Base-by-base conservation (phyloP, 2,888 invertebrate genomes). In the Torymus tubicola region DNA sequence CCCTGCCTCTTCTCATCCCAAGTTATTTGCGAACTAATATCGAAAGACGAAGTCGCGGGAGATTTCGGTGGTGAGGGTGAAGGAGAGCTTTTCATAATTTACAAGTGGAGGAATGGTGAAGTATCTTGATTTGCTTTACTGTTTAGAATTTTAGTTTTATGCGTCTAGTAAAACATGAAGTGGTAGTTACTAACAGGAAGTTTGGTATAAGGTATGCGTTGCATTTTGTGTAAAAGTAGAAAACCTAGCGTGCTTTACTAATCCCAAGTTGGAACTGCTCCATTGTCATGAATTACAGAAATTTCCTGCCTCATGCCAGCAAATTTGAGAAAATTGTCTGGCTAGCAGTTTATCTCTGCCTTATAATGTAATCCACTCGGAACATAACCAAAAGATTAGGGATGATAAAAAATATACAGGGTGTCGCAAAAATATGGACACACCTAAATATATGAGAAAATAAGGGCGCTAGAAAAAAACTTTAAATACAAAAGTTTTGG, bases 21-120 rank as follows among this genome's bases (percentile, higher is more conserved):
- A 72, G 53, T n/a, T 77, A 75, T 65, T 67, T 5, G 55, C 57
- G n/a, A 64, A 77, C 63, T 78, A 72, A 78, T 67, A 67, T 65
- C 61, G 14, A 65, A 14, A 65, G 18, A 16, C 14, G 53, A 3
- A 18, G 57, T 2, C 18, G 18, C 42, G 0, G 2, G 55, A 42
- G 31, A 67, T 71, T 77, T 55, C 18, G 13, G 21, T 21, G 11
- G 5, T 3, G 31, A 11, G 8, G 1, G 13, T 42, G 42, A 0
- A 42, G 13, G 31, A 57, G 42, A 31, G 3, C 1, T 42, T 8
- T 8, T 5, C 42, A 8, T 42, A 8, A 8, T 42, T 42, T 42
- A 42, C 8, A 8, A 2, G 13, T 58, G 58, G 1, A 42, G 14
- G 31, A 57, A 12, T 31, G 57, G 16, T 24, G 16, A 67, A 2